Evolutionary conservation across 1,140 invertebrate genomes (phyloP).

Genomic region (Cotesia glomerata): DNA sequence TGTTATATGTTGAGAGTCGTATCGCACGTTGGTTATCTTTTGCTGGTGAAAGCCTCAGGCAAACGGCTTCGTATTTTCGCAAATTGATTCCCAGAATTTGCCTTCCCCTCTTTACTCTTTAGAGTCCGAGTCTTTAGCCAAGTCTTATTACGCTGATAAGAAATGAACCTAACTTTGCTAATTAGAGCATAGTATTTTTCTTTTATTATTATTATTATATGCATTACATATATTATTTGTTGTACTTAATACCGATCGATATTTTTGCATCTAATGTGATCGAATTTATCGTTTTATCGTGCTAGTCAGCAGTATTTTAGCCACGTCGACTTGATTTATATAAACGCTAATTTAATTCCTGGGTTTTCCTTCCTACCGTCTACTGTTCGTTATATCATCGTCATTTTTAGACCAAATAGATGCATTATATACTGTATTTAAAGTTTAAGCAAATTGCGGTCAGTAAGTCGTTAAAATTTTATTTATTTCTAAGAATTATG

Average conservation of each 20-base stretch:
- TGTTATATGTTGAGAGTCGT: slow-evolving; percentile 12
- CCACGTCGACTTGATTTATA: neutral
- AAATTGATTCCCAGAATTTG: slow-evolving; percentile 1
- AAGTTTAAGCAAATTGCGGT: slow-evolving; percentile 18
- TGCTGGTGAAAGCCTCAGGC: neutral
- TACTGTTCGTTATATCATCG: no score
- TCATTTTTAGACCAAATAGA: neutral
- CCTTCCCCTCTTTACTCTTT: neutral
- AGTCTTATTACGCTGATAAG: no score
- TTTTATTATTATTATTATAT: no score
- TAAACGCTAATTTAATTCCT: neutral
- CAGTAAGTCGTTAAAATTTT: slow-evolving; percentile 38
- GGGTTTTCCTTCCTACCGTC: neutral
- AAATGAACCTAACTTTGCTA: no score
- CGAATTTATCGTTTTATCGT: neutral
- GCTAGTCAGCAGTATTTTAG: neutral
- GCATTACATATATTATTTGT: no score
- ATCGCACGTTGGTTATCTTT: slow-evolving; percentile 22
- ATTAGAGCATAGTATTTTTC: no score
- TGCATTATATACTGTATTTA: slow-evolving; percentile 2
- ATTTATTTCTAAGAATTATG: no score
- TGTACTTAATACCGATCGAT: no score
- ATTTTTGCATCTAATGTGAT: neutral
- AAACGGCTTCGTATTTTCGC: neutral
- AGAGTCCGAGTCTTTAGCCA: no score